Evolutionary conservation across 2,113 vertebrate genomes (phyloP).

Genomic region (Aplodontia rufa): DNA sequence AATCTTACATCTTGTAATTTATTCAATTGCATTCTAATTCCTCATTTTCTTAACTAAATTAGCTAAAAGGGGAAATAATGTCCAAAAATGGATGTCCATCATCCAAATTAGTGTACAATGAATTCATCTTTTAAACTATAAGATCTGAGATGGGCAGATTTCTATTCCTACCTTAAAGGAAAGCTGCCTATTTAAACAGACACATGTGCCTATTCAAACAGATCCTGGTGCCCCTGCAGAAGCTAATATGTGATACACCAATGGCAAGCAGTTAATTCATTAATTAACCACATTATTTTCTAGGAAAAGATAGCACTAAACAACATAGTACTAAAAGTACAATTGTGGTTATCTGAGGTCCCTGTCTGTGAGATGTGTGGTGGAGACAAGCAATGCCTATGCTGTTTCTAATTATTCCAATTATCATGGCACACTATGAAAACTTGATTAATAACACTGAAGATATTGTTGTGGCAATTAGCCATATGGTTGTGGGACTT

Average conservation of each 20-base stretch:
- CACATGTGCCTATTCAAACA: constrained; percentile 74
- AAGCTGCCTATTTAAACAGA: constrained; percentile 71
- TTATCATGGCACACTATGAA: constrained; percentile 99
- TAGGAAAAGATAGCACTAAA: constrained; percentile 86
- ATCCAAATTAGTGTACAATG: constrained; percentile 51
- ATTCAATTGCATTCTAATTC: constrained; percentile 62
- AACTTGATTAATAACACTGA: constrained; percentile 99
- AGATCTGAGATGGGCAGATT: constrained; percentile 53
- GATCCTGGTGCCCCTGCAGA: constrained; percentile 79
- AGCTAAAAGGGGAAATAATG: constrained; percentile 57
- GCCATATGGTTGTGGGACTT: constrained; percentile 99
- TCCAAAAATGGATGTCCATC: constrained; percentile 62
- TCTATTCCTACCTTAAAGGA: constrained; percentile 54
- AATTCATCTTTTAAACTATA: constrained; percentile 63
- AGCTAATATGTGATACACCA: constrained; percentile 80
- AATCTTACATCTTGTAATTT: constrained; percentile 52
- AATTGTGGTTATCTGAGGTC: constrained; percentile 83
- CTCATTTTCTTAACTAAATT: constrained; percentile 70
- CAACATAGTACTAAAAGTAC: constrained; percentile 80
- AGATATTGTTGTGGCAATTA: constrained; percentile 99
- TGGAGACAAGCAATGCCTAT: constrained; percentile 89
- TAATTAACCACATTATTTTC: constrained; percentile 90
- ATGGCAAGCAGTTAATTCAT: constrained; percentile 87
- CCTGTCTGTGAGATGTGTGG: constrained; percentile 83
- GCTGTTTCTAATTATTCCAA: constrained; percentile 99